A percentile compares a stretch with the other conserved stretches of the same genome.
These are phyloP conservation scores for Tillus elongatus DNA, from an alignment of 2,888 invertebrate species.

Conservation along the genomic window DNA sequence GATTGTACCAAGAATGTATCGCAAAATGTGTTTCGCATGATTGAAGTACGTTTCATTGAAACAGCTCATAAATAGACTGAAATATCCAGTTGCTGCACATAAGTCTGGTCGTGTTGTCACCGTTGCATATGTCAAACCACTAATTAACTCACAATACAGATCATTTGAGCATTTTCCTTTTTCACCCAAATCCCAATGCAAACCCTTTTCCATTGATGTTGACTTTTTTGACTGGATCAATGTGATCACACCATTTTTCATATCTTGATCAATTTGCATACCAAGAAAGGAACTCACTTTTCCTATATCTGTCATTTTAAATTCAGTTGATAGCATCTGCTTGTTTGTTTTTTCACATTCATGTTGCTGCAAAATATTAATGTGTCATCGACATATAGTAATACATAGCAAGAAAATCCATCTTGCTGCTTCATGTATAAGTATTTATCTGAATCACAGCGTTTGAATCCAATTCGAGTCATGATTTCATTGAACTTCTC, in stretches of 20 bases:
- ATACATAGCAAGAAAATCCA: slow-evolving; percentile 6
- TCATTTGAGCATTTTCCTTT: slow-evolving; percentile 7
- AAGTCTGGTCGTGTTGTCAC: slow-evolving; percentile 11
- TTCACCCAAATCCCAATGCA: no score
- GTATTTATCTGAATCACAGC: no score
- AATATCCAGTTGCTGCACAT: slow-evolving; percentile 19
- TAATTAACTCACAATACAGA: slow-evolving; percentile 19
- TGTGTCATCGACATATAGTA: slow-evolving; percentile 15
- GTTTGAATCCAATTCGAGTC: not conserved
- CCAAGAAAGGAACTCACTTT: slow-evolving; percentile 15
- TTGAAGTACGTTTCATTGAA: no score
- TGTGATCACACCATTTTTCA: no score
- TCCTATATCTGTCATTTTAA: slow-evolving; percentile 23
- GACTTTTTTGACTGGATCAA: no score
- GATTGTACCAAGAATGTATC: no score
- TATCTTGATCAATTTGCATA: slow-evolving; percentile 18
- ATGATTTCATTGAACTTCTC: not conserved
- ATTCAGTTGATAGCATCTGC: no score
- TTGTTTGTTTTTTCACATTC: slow-evolving; percentile 13
- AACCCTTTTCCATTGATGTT: no score
- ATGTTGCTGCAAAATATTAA: slow-evolving; percentile 12
- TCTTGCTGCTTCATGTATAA: no score
- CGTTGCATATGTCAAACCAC: slow-evolving; percentile 16
- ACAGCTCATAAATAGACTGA: no score
- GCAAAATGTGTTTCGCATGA: no score